A percentile compares a stretch with the other conserved stretches of the same genome.
Conservation (phyloP, 2,113 vertebrate genomes). For the Hemibagrus wyckioides region DNA sequence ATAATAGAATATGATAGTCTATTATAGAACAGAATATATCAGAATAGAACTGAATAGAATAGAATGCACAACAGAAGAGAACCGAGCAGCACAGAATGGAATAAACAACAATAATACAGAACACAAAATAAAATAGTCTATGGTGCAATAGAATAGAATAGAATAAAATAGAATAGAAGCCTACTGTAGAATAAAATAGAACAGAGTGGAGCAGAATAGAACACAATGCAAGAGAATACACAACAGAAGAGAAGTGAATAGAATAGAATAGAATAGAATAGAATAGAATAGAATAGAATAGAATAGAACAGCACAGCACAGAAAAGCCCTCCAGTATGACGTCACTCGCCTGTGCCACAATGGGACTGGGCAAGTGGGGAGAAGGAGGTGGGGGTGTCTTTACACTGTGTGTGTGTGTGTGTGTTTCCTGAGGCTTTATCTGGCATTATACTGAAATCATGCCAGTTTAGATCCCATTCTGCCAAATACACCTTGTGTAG, state of each 20-base stretch:
- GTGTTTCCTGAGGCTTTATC: constrained; percentile 16
- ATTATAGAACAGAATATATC: background rate
- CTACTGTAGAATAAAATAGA: too few relatives aligned
- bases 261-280: too few relatives aligned
- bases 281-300: background rate
- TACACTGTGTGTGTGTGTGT: constrained; percentile 6
- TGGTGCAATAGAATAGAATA: background rate
- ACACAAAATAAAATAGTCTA: too few relatives aligned
- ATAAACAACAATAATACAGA: too few relatives aligned
- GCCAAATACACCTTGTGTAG: background rate
- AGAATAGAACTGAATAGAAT: background rate
- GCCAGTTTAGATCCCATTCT: background rate
- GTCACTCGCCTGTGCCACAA: background rate
- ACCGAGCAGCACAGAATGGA: background rate
- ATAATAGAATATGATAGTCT: too few relatives aligned
- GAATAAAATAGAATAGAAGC: background rate
- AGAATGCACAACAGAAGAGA: background rate
- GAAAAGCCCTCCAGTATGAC: constrained; percentile 14
- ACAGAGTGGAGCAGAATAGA: background rate
- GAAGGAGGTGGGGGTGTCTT: background rate
- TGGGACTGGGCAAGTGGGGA: background rate
- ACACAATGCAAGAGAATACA: too few relatives aligned
- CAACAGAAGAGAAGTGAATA: too few relatives aligned
- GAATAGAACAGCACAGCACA: background rate
- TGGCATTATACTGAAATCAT: background rate